Evolutionary conservation across 2,888 invertebrate species (phyloP), one percentile per base, ranked within the genome.

Genomic region (Heteromyza rotundicornis): DNA sequence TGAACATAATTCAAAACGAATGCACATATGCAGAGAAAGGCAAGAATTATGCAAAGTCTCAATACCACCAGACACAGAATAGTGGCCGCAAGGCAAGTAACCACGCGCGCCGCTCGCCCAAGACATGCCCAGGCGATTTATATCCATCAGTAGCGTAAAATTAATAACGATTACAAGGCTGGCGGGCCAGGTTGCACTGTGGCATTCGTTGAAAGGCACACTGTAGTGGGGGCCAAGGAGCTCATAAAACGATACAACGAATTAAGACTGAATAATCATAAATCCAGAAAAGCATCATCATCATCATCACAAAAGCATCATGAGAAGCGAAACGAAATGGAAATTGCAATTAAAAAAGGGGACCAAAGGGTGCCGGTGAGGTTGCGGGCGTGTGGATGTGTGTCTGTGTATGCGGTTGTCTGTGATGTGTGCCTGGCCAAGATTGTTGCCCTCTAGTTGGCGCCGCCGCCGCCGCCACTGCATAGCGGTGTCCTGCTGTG

Each of bases 151-250:
- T 14, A 14, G 47, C 40, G 47, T 2, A 47, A 47, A 47, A 47
- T 47, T 47, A 47, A 47, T 47, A 47, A 47, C 47, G 47, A 17
- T 47, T 47, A 47, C 47, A 47, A 47, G 47, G 47, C 47, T n/a
- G n/a, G n/a, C 47, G 47, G 19, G 47, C 20, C n/a, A 47, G 19
- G 19, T 47, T 2, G 47, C 19, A 7, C 3, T 10, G 19, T 47
- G 7, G 47, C 19, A 7, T n/a, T 10, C 40, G 40, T 32, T 32
- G 32, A 32, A 32, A 32, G 7, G 32, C 32, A 32, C 5, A 32
- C 40, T n/a, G 40, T 2, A 2, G 47, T 19, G 3, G 47, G 3
- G 14, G 20, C 47, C 19, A 47, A 19, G 5, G 20, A 40, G 16
- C 40, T 12, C 8, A 40, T 19, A 47, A 20, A 17, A 47, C 2